Evolutionary conservation across 2,888 invertebrate genomes (phyloP).

Genomic region (Euzetes globulus): DNA sequence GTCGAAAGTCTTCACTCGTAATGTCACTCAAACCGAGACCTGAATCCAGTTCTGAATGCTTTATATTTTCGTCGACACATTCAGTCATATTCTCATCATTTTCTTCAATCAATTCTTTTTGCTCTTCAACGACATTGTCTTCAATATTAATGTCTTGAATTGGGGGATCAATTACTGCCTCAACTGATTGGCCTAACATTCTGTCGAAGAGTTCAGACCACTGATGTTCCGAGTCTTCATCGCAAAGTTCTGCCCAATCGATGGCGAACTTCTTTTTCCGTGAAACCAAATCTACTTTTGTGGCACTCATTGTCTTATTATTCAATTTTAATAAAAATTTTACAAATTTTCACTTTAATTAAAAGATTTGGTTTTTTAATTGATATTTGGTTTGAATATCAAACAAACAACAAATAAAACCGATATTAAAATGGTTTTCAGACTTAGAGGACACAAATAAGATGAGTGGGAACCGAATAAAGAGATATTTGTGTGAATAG

Average conservation of each 20-base stretch:
- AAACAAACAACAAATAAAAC: not conserved
- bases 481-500: not conserved
- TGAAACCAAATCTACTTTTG: not conserved
- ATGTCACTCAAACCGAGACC: conserved; percentile 23
- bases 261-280: not conserved
- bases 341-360: not conserved
- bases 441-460: not conserved
- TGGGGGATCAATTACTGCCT: not conserved
- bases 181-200: not conserved
- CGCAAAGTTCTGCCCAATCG: conserved; percentile 30
- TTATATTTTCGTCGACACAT: not conserved
- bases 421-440: not conserved
- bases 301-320: conserved; percentile 9
- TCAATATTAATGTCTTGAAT: not conserved
- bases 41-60: not conserved
- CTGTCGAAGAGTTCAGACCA: conserved; percentile 16
- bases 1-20: not conserved
- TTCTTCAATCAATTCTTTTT: not conserved
- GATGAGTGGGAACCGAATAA: not conserved
- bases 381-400: not conserved
- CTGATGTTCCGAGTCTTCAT: conserved; percentile 25
- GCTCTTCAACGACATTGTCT: not conserved
- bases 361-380: not conserved
- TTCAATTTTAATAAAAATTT: not conserved
- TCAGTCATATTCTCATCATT: not conserved